Base-by-base conservation (phyloP, 2,888 invertebrate genomes). In the Rhaphigaster nebulosa region DNA sequence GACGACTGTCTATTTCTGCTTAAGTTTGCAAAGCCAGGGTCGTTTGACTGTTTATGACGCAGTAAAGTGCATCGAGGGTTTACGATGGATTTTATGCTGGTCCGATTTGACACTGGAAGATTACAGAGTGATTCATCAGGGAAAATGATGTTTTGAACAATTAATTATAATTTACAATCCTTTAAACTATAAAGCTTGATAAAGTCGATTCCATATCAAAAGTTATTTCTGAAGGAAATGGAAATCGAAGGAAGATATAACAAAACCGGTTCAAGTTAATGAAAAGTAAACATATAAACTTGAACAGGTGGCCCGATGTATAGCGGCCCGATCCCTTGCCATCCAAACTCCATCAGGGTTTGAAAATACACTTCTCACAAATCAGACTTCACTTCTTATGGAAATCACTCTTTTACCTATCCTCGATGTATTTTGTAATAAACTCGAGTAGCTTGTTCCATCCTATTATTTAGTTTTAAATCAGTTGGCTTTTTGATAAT, bases 211-310 rank as follows among this genome's bases (percentile, higher is more conserved):
- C 8, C 20, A 38, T 38, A 76, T 38, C 18, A 38, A 38, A 70
- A 12, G 70, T 23, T 76, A 20, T 70, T 70, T 76, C 20, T 26
- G 38, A 34, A 20, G 70, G 38, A 38, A 76, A 76, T 38, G 38
- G 20, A 23, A 15, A 29, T 65, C 29, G 26, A 76, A 76, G 70
- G 70, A 38, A 76, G 20, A 76, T 76, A 76, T 76, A 38, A 20
- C 70, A 18, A 6, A n/a, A 12, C 20, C 8, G 1, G 20, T 5
- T 38, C 34, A 15, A 15, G 8, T 29, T 76, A 76, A 76, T 76
- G 70, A 76, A 76, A 76, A 76, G 70, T 38, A 76, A 76, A 76
- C 70, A 76, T 20, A 34, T 76, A 4, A 76, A 23, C 70, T 34
- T 34, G 70, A 76, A 76, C 34, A 38, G 38, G 34, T 34, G 70